These are phyloP conservation scores for Cephus pulcher DNA, from an alignment of 2,888 invertebrate genomes.

Conservation along the genomic window DNA sequence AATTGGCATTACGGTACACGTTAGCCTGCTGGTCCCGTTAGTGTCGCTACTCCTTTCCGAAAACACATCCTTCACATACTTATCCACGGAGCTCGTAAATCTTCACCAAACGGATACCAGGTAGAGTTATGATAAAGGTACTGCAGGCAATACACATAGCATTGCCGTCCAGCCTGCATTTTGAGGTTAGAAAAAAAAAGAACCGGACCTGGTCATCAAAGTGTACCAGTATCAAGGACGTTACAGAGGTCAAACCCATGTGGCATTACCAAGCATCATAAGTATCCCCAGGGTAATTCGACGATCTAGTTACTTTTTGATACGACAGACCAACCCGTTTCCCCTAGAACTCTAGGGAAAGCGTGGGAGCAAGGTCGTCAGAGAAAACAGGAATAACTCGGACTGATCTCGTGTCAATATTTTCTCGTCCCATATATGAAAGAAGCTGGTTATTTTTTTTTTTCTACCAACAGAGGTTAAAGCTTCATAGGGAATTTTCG, in stretches of 20 bases:
- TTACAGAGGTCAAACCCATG: not conserved
- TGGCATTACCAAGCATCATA: not conserved
- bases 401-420: not conserved
- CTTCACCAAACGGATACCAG: not conserved
- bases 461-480: not conserved
- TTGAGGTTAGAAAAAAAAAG: not conserved
- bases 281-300: not conserved
- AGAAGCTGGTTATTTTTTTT: not conserved
- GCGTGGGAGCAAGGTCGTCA: not conserved
- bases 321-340: not conserved
- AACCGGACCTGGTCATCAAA: not conserved
- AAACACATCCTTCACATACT: slow-evolving; percentile 20
- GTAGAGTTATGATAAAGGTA: not conserved
- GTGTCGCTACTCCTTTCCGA: slow-evolving; percentile 25
- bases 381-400: not conserved
- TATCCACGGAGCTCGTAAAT: not conserved
- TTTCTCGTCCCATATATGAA: not conserved
- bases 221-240: not conserved
- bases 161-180: not conserved
- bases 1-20: slow-evolving; percentile 44
- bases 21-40: slow-evolving; percentile 43
- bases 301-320: not conserved
- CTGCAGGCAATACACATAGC: not conserved
- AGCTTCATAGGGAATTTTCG: not conserved
- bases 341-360: not conserved